These are phyloP conservation scores for Nyctibius grandis DNA, from an alignment of 2,797 vertebrate species.

Conservation along the genomic window DNA sequence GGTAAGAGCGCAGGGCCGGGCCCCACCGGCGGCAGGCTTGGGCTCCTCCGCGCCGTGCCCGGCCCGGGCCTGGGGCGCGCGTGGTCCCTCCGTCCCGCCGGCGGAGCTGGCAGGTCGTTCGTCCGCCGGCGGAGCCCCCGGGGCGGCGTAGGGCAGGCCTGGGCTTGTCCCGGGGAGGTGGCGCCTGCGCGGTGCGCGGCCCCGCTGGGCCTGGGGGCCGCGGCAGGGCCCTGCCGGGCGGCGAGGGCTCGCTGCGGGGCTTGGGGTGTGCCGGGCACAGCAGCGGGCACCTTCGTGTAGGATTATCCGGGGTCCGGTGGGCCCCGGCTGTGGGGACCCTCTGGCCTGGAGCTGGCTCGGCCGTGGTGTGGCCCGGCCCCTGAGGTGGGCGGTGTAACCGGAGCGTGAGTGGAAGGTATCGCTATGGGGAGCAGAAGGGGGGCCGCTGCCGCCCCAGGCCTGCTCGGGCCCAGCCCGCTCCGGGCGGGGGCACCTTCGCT, in stretches of 20 bases:
- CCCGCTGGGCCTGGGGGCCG: background rate
- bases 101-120: background rate
- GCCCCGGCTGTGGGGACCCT: no score
- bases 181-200: background rate
- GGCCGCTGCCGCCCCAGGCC: no score
- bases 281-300: background rate
- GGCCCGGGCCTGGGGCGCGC: no score
- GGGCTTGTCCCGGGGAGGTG: background rate
- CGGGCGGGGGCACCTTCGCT: accelerated
- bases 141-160: background rate
- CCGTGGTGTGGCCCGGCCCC: accelerated
- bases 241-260: background rate
- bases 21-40: accelerated
- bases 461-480: background rate
- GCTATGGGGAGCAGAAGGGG: no score
- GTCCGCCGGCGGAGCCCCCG: background rate
- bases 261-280: background rate
- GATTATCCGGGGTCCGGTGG: background rate
- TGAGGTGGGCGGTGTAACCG: background rate
- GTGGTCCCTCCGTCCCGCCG: accelerated
- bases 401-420: no score
- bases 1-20: background rate
- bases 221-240: background rate
- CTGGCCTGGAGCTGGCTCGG: background rate
- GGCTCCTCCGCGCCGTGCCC: background rate